Evolutionary conservation across 2,113 vertebrate genomes (phyloP).

Genomic region (Etheostoma cragini): DNA sequence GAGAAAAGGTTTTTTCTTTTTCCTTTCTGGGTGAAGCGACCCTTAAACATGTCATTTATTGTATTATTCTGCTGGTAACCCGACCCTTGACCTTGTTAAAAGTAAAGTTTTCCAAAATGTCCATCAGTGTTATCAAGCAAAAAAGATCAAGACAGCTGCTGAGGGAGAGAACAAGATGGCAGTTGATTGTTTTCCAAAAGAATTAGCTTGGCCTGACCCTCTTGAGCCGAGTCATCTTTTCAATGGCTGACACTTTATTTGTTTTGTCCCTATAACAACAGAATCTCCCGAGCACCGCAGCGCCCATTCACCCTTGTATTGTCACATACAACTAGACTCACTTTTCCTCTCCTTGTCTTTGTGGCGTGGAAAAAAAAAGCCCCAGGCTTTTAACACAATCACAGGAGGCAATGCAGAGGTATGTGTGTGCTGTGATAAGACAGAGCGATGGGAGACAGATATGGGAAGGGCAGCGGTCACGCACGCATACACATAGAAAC

Average conservation of each 20-base stretch:
- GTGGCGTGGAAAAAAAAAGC: conserved; percentile 63
- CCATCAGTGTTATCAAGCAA: conserved; percentile 45
- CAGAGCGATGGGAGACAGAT: conserved; percentile 80
- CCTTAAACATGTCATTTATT: conserved; percentile 32
- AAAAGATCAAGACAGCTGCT: conserved; percentile 59
- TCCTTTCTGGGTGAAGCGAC: not conserved
- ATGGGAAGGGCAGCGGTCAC: conserved; percentile 74
- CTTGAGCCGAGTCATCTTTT: conserved; percentile 75
- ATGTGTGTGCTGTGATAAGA: conserved; percentile 81
- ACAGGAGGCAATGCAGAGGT: conserved; percentile 80
- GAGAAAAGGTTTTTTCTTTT: not conserved
- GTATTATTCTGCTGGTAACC: conserved; percentile 30
- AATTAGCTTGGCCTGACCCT: conserved; percentile 76
- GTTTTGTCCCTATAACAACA: conserved; percentile 82
- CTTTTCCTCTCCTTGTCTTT: conserved; percentile 79
- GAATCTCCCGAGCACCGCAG: conserved; percentile 60
- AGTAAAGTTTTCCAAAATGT: conserved; percentile 61
- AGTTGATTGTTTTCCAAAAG: conserved; percentile 79
- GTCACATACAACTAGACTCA: conserved; percentile 76
- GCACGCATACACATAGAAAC: conserved; percentile 28
- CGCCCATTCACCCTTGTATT: conserved; percentile 69
- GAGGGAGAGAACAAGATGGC: conserved; percentile 72
- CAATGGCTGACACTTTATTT: conserved; percentile 82
- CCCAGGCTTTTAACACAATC: conserved; percentile 79
- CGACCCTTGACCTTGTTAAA: conserved; percentile 45